Conservation (phyloP, 2,113 vertebrate species). For the Misgurnus anguillicaudatus region DNA sequence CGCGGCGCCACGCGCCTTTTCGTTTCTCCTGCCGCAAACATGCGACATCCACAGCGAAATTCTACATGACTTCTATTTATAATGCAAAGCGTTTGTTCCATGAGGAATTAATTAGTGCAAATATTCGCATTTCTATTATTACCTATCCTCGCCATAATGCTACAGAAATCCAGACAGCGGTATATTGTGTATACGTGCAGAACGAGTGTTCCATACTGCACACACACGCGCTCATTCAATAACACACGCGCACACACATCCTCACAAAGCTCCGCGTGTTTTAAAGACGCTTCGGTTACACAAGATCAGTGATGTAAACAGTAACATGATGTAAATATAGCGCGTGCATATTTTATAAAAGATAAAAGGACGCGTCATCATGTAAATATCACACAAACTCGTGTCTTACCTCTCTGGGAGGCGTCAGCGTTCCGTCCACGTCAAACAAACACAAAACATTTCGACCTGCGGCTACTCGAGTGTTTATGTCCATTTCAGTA, state of each 20-base stretch:
- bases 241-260: not conserved
- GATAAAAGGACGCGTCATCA: not conserved
- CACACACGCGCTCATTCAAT: not conserved
- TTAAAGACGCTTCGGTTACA: not conserved
- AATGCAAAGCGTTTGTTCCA: too few species aligned
- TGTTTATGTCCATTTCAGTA: constrained; percentile 61
- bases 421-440: constrained; percentile 93
- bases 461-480: constrained; percentile 51
- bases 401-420: constrained; percentile 83
- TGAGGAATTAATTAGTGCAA: too few species aligned
- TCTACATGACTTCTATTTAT: too few species aligned
- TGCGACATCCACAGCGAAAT: too few species aligned
- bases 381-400: not conserved
- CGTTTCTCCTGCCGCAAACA: too few species aligned
- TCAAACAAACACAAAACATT: constrained; percentile 90
- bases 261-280: not conserved
- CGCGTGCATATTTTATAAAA: too few species aligned
- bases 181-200: not conserved
- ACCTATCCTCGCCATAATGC: too few species aligned
- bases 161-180: too few species aligned
- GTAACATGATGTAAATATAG: not conserved
- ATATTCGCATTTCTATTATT: too few species aligned
- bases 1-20: too few species aligned
- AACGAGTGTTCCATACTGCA: not conserved
- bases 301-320: not conserved